These are phyloP conservation scores for Lycia hirtaria DNA, from an alignment of 2,888 invertebrate genomes.

Conservation along the genomic window DNA sequence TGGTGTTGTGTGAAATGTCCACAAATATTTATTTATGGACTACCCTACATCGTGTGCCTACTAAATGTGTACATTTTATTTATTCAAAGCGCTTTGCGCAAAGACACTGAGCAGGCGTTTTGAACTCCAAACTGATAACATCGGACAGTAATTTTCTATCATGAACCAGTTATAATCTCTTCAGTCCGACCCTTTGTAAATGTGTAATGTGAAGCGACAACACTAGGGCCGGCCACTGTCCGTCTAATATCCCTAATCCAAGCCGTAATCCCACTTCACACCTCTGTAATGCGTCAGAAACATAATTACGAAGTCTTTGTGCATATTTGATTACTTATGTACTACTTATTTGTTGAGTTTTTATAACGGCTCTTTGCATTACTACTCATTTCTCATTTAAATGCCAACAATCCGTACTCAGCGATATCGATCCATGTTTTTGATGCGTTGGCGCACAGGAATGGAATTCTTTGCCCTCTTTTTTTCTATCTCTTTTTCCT, in stretches of 20 bases:
- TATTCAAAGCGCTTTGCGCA: not conserved
- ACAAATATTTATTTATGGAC: too few relatives aligned
- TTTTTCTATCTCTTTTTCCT: too few relatives aligned
- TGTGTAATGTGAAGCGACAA: not conserved
- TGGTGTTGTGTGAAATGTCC: too few relatives aligned
- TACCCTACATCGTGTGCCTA: too few relatives aligned
- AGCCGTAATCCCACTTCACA: conserved; percentile 52
- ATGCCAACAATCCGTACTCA: too few relatives aligned
- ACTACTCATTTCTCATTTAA: too few relatives aligned
- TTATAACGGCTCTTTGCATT: too few relatives aligned
- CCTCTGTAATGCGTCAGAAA: conserved; percentile 49
- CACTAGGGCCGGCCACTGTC: conserved; percentile 38
- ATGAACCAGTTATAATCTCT: not conserved
- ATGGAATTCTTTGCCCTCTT: too few relatives aligned
- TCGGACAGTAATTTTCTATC: not conserved
- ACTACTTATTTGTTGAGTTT: too few relatives aligned
- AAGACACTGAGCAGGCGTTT: not conserved
- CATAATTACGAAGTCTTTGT: conserved; percentile 46
- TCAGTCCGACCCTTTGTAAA: not conserved
- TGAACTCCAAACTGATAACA: not conserved
- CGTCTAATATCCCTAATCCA: conserved; percentile 28
- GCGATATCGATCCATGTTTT: too few relatives aligned
- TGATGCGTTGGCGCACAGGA: too few relatives aligned
- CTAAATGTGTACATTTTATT: too few relatives aligned
- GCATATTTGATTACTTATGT: conserved; percentile 43